phyloP scores from a whole-genome alignment of 2,797 vertebrate genomes.

The Chiroxiphia lanceolata region DNA sequence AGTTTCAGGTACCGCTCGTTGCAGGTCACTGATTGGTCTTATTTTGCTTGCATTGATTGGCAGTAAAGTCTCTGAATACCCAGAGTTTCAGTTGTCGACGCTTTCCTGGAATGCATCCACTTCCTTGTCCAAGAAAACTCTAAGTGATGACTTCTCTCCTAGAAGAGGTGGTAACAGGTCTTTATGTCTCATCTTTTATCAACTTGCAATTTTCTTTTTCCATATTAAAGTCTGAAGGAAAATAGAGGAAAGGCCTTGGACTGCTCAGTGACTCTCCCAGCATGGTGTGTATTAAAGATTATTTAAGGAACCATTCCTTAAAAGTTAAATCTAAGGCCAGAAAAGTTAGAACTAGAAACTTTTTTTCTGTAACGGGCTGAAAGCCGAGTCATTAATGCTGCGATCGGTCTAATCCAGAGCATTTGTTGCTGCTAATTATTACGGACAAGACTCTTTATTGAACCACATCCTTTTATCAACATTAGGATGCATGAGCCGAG shows the following conservation, averaged over 20 bases:
- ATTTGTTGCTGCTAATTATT: conserved; percentile 98
- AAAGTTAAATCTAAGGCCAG: not conserved
- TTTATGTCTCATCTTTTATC: not conserved
- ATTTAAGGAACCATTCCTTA: not conserved
- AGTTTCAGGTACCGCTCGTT: not conserved
- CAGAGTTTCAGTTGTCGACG: not conserved
- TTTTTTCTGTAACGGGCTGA: conserved; percentile 11
- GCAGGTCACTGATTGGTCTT: not conserved
- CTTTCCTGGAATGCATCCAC: not conserved
- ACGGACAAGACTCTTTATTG: conserved; percentile 99
- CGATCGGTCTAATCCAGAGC: conserved; percentile 83
- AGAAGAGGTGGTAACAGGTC: not conserved
- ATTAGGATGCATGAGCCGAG: conserved; percentile 98
- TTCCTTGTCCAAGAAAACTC: not conserved
- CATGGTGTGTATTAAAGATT: accelerated
- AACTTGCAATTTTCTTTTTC: not conserved
- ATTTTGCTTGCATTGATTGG: not conserved
- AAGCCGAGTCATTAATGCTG: conserved; percentile 70
- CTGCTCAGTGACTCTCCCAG: not conserved
- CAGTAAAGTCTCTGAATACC: not conserved
- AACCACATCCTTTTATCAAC: conserved; percentile 95
- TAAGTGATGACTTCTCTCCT: not conserved
- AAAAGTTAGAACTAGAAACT: conserved; percentile 20
- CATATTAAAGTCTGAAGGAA: not conserved
- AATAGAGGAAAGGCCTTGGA: not conserved